phyloP scores from a whole-genome alignment of 2,113 vertebrate genomes.

The Pandion haliaetus region DNA sequence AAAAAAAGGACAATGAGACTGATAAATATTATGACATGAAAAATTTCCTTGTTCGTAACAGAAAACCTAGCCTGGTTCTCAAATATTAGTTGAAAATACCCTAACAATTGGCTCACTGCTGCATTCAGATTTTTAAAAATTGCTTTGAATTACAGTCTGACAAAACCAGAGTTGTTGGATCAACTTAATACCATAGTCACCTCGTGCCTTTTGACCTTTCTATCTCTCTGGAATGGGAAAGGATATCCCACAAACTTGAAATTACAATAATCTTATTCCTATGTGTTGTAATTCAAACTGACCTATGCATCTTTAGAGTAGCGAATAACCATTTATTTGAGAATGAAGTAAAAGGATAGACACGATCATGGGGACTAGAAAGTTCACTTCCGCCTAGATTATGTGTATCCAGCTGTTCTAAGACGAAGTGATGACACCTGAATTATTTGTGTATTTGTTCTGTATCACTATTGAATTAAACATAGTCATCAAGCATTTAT shows the following conservation, averaged over 20 bases:
- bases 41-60: neutral
- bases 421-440: neutral
- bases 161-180: neutral
- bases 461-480: accelerated
- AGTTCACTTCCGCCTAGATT: neutral
- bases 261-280: neutral
- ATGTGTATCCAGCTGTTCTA: neutral
- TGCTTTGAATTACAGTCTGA: neutral
- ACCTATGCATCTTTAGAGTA: neutral
- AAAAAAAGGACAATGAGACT: neutral
- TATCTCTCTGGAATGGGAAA: neutral
- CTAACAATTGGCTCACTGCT: neutral
- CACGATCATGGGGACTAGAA: neutral
- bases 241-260: neutral
- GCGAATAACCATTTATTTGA: neutral
- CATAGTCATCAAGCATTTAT: neutral
- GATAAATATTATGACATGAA: neutral
- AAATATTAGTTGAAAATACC: neutral
- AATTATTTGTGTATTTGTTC: neutral
- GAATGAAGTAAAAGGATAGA: neutral
- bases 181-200: neutral
- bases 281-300: neutral
- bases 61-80: neutral
- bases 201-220: neutral
- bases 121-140: neutral